These are phyloP conservation scores for Melipona quadrifasciata DNA, from an alignment of 1,140 invertebrate genomes.

Conservation along the genomic window DNA sequence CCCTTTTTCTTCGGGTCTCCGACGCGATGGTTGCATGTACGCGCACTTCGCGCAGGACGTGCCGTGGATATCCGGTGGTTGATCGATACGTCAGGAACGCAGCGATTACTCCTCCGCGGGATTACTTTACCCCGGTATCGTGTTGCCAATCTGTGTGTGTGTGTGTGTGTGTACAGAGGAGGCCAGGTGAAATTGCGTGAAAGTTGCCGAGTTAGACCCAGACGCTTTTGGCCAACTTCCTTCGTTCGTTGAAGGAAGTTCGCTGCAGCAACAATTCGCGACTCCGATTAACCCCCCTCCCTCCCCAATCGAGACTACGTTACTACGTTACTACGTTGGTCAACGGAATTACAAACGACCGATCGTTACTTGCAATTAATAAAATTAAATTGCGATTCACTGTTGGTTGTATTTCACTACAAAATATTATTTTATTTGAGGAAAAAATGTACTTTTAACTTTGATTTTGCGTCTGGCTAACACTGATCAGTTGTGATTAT, in stretches of 20 bases:
- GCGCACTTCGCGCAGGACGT: slow-evolving; percentile 34
- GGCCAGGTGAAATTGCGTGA: slow-evolving; percentile 26
- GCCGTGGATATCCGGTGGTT: slow-evolving; percentile 48
- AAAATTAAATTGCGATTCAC: too few species aligned
- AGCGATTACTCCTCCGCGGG: slow-evolving; percentile 46
- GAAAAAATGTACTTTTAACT: background rate
- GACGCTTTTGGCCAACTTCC: background rate
- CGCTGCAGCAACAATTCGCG: background rate
- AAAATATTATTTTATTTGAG: background rate
- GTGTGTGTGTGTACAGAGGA: background rate
- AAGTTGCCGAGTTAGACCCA: background rate
- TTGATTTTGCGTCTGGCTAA: background rate
- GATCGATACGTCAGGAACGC: slow-evolving; percentile 55
- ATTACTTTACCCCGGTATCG: slow-evolving; percentile 46
- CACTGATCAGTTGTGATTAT: background rate
- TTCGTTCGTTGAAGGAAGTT: background rate
- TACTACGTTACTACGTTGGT: too few species aligned
- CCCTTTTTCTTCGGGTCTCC: slow-evolving; percentile 32
- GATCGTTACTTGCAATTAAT: too few species aligned
- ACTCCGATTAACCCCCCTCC: too few species aligned
- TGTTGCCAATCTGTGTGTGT: slow-evolving; percentile 46
- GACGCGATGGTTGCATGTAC: slow-evolving; percentile 28
- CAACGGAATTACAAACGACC: too few species aligned
- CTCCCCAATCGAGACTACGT: too few species aligned
- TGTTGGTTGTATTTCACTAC: too few species aligned